Base-by-base conservation (phyloP, 23 tunicate genomes). In the Halocynthia roretzi region DNA sequence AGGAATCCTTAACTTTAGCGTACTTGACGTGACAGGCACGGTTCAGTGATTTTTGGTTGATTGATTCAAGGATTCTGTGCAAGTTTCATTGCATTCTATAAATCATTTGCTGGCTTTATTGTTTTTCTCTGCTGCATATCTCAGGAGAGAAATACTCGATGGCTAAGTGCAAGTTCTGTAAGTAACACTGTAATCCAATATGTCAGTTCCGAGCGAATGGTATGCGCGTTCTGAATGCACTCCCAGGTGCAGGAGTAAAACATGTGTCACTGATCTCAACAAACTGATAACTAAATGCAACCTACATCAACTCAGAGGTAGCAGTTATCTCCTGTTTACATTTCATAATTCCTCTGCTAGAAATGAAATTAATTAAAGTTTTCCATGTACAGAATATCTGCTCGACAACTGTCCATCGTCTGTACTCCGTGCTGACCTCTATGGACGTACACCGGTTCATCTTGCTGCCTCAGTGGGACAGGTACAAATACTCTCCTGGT, bases 381-480 rank as follows among this genome's bases (percentile, higher is more conserved):
- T 40, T 77, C 48, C 44, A 31, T 31, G 44, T 31, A 31, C 71
- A 87, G 96, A 84, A 51, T 83, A 80, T 83, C 77, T 84, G 8
- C 72, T 31, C 10, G n/a, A 19, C 15, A 61, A 66, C 62, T 89
- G 96, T 56, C 72, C 63, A 6, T 67, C 65, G 21, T 84, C 96
- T 10, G 51, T 80, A 8, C 40, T 49, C 22, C 83, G 88, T 7
- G 54, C 21, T 68, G 96, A 89, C 55, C 60, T 21, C 60, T 21
- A 18, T 74, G 96, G 96, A 22, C 55, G 88, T 8, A 51, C 67
- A 7, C 88, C 96, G 5, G n/a, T 89, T 7, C 96, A 89, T 62
- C 54, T 89, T 6, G 89, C 96, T 77, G 88, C 96, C 19, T 84
- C 96, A 7, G 75, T 88, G 80, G 96, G 96, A 6, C 80, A 84